Evolutionary conservation across 2,888 invertebrate genomes (phyloP).

Genomic region (Elegia similella): DNA sequence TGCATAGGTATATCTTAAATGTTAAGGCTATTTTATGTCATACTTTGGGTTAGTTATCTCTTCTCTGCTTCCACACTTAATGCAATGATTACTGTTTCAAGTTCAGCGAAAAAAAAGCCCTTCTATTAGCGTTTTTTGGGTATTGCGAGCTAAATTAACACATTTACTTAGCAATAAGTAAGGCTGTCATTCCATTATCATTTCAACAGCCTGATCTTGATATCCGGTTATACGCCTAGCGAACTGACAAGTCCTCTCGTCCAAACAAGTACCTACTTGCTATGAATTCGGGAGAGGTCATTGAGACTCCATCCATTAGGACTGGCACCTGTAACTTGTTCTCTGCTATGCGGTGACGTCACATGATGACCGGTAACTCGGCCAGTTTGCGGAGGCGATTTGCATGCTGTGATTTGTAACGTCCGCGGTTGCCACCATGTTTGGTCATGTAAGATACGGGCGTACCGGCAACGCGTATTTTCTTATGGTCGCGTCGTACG

Average conservation of each 20-base stretch:
- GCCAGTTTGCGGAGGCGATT: conserved; percentile 49
- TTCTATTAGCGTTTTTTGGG: too few relatives aligned
- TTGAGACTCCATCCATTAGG: conserved; percentile 45
- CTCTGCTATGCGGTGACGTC: conserved; percentile 69
- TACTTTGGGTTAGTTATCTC: too few relatives aligned
- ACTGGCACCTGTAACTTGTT: conserved; percentile 69
- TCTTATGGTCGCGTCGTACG: conserved; percentile 72
- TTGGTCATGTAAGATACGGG: conserved; percentile 55
- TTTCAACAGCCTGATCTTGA: neutral
- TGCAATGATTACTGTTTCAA: too few relatives aligned
- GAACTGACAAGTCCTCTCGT: neutral
- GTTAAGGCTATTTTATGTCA: too few relatives aligned
- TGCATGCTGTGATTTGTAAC: conserved; percentile 46
- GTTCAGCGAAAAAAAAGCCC: too few relatives aligned
- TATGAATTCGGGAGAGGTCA: conserved; percentile 47
- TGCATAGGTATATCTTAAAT: too few relatives aligned
- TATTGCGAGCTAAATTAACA: too few relatives aligned
- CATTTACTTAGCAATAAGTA: too few relatives aligned
- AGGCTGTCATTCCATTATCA: too few relatives aligned
- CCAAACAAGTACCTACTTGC: conserved; percentile 15
- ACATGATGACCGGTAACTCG: conserved; percentile 54
- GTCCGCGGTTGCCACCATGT: conserved; percentile 47
- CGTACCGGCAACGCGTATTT: conserved; percentile 53
- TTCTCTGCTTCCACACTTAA: too few relatives aligned
- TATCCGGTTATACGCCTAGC: neutral